A percentile compares a stretch with the other conserved stretches of the same genome.
These are phyloP conservation scores for Drosophila demipolita DNA, from an alignment of 2,888 invertebrate genomes.

Conservation along the genomic window DNA sequence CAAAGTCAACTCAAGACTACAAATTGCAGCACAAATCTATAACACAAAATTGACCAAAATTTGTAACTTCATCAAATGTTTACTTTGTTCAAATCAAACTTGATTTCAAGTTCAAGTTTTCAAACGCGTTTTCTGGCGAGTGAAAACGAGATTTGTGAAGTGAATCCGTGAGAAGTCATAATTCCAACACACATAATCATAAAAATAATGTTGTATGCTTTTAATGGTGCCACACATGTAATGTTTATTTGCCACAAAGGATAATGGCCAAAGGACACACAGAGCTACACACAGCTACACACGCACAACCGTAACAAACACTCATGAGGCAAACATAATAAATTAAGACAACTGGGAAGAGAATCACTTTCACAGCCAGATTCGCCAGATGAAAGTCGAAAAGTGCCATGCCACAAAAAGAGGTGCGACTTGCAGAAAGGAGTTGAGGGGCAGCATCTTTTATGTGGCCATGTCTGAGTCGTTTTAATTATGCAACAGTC, in stretches of 20 bases:
- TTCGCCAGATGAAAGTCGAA: slow-evolving; percentile 39
- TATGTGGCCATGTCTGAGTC: slow-evolving; percentile 45
- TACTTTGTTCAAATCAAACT: slow-evolving; percentile 3
- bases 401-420: slow-evolving; percentile 24
- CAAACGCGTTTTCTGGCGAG: neutral
- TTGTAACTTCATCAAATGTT: neutral
- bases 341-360: slow-evolving; percentile 59
- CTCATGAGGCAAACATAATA: slow-evolving; percentile 72
- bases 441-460: slow-evolving; percentile 20
- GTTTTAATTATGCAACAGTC: slow-evolving; percentile 68
- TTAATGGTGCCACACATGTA: slow-evolving; percentile 64
- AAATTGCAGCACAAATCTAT: neutral
- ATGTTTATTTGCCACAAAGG: slow-evolving; percentile 67
- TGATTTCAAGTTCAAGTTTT: slow-evolving; percentile 29
- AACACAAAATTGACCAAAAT: neutral
- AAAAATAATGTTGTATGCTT: slow-evolving; percentile 70
- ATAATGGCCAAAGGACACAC: slow-evolving; percentile 46
- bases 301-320: neutral
- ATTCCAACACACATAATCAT: slow-evolving; percentile 55
- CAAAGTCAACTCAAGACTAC: neutral
- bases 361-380: slow-evolving; percentile 47
- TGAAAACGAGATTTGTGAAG: neutral
- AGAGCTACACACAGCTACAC: neutral
- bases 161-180: slow-evolving; percentile 23
- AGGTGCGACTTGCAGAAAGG: slow-evolving; percentile 19